Evolutionary conservation across 2,797 vertebrate genomes (phyloP).

Genomic region (Cossypha niveicapilla): DNA sequence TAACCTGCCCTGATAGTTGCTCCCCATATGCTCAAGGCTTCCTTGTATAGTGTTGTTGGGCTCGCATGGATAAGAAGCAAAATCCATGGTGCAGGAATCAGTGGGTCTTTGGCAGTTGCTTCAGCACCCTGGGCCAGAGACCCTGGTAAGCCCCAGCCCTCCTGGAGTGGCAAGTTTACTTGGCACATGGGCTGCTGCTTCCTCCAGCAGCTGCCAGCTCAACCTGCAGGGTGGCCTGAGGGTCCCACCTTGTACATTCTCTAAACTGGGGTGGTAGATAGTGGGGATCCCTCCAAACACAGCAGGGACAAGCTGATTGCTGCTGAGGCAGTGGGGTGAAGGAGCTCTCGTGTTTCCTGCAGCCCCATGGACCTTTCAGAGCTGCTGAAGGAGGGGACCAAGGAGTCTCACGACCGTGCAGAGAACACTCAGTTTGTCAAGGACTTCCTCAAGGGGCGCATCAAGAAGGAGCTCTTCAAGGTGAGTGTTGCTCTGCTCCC

Average conservation of each 20-base stretch:
- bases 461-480: constrained; percentile 92
- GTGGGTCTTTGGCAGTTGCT: not conserved
- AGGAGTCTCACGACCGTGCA: constrained; percentile 89
- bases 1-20: not conserved
- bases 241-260: not conserved
- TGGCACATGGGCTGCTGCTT: not conserved
- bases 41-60: not conserved
- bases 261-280: not conserved
- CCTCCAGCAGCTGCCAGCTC: not conserved
- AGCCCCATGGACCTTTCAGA: constrained; percentile 91
- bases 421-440: constrained; percentile 96
- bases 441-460: constrained; percentile 91
- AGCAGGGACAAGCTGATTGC: not conserved
- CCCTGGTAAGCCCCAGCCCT: not conserved
- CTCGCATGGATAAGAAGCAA: not conserved
- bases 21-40: not conserved
- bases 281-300: not conserved
- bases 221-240: not conserved
- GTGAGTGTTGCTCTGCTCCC: constrained; percentile 62
- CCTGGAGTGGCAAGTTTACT: not conserved
- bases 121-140: not conserved
- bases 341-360: not conserved
- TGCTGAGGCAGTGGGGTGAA: not conserved
- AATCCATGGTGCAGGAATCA: not conserved
- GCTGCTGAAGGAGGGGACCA: constrained; percentile 91